Percentiles rank a stretch among this genome's conserved stretches.
Conservation (phyloP, 2,113 vertebrate genomes). For the Laticauda laticaudata region DNA sequence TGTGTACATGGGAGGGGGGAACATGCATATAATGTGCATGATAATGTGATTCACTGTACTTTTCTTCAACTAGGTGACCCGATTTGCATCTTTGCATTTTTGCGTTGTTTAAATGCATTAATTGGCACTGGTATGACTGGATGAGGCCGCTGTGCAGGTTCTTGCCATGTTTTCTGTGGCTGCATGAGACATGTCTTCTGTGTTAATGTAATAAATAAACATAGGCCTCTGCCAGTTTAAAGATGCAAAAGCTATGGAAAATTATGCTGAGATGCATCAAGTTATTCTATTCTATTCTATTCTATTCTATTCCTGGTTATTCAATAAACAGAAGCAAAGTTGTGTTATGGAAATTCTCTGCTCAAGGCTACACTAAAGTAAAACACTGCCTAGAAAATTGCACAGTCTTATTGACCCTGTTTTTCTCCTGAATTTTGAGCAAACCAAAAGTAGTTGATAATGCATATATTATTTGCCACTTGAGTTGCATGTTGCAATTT, state of each 20-base stretch:
- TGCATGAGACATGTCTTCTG: background rate
- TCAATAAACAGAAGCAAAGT: background rate
- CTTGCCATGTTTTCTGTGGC: background rate
- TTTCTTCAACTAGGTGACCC: background rate
- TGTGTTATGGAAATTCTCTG: background rate
- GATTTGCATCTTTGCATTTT: background rate
- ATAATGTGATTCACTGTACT: background rate
- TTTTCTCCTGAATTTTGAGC: slow-evolving; percentile 45
- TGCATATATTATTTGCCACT: slow-evolving; percentile 44
- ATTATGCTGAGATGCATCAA: background rate
- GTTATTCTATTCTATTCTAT: background rate
- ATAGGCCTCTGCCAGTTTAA: background rate
- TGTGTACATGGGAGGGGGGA: background rate
- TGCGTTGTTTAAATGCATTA: background rate
- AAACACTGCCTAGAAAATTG: background rate
- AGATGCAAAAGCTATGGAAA: background rate
- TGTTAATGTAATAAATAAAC: background rate
- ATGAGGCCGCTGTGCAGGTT: background rate
- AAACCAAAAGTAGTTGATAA: slow-evolving; percentile 37
- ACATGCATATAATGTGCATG: background rate
- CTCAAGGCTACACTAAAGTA: background rate
- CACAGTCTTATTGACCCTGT: slow-evolving; percentile 46
- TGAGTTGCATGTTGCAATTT: slow-evolving; percentile 48
- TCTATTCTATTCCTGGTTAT: background rate
- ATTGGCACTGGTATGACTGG: background rate